Evolutionary conservation across 2,113 vertebrate genomes (phyloP).

Genomic region (Elaphurus davidianus): DNA sequence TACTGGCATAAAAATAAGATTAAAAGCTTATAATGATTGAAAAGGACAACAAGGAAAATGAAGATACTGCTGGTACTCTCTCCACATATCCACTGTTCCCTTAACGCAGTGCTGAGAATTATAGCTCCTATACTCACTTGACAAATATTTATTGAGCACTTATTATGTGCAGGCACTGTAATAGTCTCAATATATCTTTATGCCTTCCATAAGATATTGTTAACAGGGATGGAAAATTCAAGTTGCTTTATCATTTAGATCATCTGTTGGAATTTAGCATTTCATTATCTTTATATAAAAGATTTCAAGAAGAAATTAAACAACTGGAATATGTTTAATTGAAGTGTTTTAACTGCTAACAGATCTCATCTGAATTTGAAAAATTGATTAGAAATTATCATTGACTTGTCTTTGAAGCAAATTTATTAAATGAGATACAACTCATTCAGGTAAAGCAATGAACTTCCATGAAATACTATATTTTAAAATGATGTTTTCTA

Average conservation of each 20-base stretch:
- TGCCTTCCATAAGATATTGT: neutral
- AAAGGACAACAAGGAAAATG: neutral
- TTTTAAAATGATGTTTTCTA: conserved; percentile 21
- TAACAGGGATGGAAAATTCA: neutral
- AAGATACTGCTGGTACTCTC: neutral
- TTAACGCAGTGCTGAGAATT: neutral
- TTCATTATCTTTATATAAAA: neutral
- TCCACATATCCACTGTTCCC: neutral
- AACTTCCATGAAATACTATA: neutral
- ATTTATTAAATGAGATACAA: neutral
- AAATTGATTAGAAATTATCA: neutral
- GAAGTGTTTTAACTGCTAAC: neutral
- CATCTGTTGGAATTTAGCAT: neutral
- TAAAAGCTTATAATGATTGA: neutral
- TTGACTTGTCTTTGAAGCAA: neutral
- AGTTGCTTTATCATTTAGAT: neutral
- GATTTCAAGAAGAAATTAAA: neutral
- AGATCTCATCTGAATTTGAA: neutral
- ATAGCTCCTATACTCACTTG: neutral
- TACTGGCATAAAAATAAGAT: neutral
- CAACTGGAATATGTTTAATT: neutral
- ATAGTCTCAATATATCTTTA: neutral
- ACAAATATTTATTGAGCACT: neutral
- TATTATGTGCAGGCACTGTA: neutral
- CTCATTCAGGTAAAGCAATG: neutral